Base-by-base conservation (phyloP, 2,888 invertebrate genomes). In the Merodon equestris region DNA sequence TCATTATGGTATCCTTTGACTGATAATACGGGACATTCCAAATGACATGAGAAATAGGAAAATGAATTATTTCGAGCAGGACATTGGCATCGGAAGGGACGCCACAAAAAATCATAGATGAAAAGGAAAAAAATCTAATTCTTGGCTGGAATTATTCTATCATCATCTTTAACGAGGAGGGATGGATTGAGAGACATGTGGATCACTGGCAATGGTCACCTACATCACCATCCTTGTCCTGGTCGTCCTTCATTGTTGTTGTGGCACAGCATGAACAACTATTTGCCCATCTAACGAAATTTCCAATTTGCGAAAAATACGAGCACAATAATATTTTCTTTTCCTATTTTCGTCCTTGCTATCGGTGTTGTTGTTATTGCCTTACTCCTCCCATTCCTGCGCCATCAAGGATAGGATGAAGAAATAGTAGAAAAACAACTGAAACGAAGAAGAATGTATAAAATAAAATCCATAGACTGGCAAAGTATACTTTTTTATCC, bases 221-320 rank as follows among this genome's bases (percentile, higher is more conserved):
- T 57, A 42, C 67, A 68, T 54, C 63, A 72, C 54, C 58, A 18
- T 54, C 54, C 15, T 61, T 15, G n/a, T 60, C 7, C 7, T 27
- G n/a, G n/a, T 27, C 7, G 27, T 27, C 7, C 7, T 2, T 27
- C 7, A 7, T 27, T 27, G 27, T 2, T 27, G 15, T 58, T 57
- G 50, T 42, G n/a, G 68, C 40, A 42, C 38, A 44, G 58, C 63
- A 64, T 45, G 27, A 50, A 72, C 38, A 44, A 57, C 68, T 74
- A 68, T 79, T 74, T 74, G 79, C 60, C 74, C 74, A 63, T 74
- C 70, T 79, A 68, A 74, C 74, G 64, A 74, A 74, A 79, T 79
- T 79, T 79, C 79, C 79, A 79, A 79, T 79, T 79, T 79, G 79
- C 64, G 79, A 79, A 79, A 79, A 79, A 74, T 79, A 74, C 70